Evolutionary conservation across 1,140 invertebrate genomes (phyloP).

Genomic region (Bacillus rossius): DNA sequence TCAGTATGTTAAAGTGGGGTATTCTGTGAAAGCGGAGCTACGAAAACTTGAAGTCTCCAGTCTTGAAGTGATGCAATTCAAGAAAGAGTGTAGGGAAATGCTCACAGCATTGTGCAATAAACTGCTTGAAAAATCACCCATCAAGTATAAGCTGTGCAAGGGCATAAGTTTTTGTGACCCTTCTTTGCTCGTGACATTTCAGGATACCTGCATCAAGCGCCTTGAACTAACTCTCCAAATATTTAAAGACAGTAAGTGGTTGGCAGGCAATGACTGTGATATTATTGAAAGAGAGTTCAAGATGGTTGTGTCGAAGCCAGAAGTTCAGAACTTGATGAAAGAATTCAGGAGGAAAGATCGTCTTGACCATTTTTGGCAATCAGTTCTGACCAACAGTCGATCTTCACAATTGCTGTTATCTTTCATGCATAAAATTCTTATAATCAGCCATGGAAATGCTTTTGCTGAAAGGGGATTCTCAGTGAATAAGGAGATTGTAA

Average conservation of each 20-base stretch:
- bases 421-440: too few species aligned
- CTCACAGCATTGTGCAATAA: slow-evolving; percentile 7
- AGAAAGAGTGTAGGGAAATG: slow-evolving; percentile 8
- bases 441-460: too few species aligned
- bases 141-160: slow-evolving; percentile 3
- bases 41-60: background rate
- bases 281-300: slow-evolving; percentile 10
- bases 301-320: background rate
- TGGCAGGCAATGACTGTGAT: slow-evolving; percentile 5
- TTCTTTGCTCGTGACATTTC: background rate
- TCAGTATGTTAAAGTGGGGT: too few species aligned
- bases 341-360: slow-evolving; percentile 9
- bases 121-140: slow-evolving; percentile 4
- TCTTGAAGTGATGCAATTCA: slow-evolving; percentile 12
- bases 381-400: too few species aligned
- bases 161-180: slow-evolving; percentile 12
- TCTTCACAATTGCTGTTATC: too few species aligned
- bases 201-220: background rate
- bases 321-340: slow-evolving; percentile 6
- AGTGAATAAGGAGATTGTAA: too few species aligned
- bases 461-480: too few species aligned
- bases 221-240: slow-evolving; percentile 3
- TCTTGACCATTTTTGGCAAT: slow-evolving; percentile 7
- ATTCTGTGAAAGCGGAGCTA: too few species aligned
- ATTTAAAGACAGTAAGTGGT: slow-evolving; percentile 1